Base-by-base conservation (phyloP, 2,888 invertebrate species). In the Scelioninae gen. 2 region DNA sequence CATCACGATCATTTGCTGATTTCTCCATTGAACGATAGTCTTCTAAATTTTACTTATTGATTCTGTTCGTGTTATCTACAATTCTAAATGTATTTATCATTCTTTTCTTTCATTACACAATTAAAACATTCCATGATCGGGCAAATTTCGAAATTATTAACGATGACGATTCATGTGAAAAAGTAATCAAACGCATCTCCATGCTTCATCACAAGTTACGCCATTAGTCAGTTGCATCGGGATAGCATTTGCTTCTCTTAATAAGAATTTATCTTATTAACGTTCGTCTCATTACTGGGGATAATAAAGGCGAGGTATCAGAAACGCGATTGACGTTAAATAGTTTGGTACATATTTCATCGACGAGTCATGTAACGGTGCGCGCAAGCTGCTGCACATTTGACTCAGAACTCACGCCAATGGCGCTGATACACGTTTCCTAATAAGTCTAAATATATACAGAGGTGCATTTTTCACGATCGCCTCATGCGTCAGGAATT, bases 321-420 rank as follows among this genome's bases (percentile, higher is more conserved):
- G 52, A 35, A 41, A n/a, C 25, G 19, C 15, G 28, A 19, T 45
- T 33, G 35, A 13, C 33, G 33, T 13, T 58, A 58, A 58, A 58
- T 33, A 19, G 45, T 19, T 58, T 18, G 45, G 45, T 46, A 37
- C 46, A 46, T 19, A 35, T 37, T 58, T 58, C 46, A 58, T 58
- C 45, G 45, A 58, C 57, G 45, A 45, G 45, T 46, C 16, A 15
- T 22, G 25, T 58, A 57, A 58, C 57, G 31, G 43, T 19, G 53
- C 25, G 53, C 53, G 39, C 15, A n/a, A 25, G 25, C 41, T 35
- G 18, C n/a, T 25, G 31, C 57, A 45, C 33, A 45, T 58, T 45
- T 33, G 33, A 58, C 13, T n/a, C 19, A 19, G 19, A 45, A n/a
- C n/a, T n/a, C 45, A 31, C 39, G 53, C 25, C 53, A 53, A 45